These are phyloP conservation scores for Trichonephila clavata DNA, from an alignment of 1,140 invertebrate species.

Conservation along the genomic window DNA sequence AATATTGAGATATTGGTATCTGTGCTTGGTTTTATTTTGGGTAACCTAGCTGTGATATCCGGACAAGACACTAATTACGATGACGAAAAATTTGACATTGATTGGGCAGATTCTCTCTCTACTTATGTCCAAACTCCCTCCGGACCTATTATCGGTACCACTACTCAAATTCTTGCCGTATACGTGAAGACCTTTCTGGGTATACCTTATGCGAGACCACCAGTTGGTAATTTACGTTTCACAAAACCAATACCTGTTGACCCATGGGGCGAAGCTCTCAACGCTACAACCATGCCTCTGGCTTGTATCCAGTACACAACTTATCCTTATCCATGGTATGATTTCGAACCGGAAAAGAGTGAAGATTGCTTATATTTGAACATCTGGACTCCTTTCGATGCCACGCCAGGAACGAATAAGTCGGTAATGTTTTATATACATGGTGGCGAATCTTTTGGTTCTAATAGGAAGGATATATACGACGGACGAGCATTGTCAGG, in stretches of 20 bases:
- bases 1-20: too few relatives aligned
- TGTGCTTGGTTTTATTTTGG: too few relatives aligned
- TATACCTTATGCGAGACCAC: conserved; percentile 79
- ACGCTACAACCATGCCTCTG: neutral
- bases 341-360: conserved; percentile 71
- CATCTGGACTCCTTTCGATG: conserved; percentile 76
- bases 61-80: too few relatives aligned
- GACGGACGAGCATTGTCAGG: conserved; percentile 78
- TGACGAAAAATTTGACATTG: too few relatives aligned
- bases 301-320: neutral
- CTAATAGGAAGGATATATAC: conserved; percentile 72
- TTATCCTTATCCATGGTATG: conserved; percentile 61
- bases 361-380: conserved; percentile 79
- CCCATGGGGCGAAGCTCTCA: neutral
- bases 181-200: conserved; percentile 69
- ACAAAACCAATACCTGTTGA: conserved; percentile 23
- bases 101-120: too few relatives aligned
- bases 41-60: too few relatives aligned
- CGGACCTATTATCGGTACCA: neutral
- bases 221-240: conserved; percentile 78
- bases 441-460: conserved; percentile 78
- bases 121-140: neutral
- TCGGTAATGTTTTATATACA: conserved; percentile 79
- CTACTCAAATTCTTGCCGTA: neutral
- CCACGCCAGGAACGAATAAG: conserved; percentile 75